These are phyloP conservation scores for Ecliptopera silaceata DNA, from an alignment of 2,888 invertebrate genomes.

Conservation along the genomic window DNA sequence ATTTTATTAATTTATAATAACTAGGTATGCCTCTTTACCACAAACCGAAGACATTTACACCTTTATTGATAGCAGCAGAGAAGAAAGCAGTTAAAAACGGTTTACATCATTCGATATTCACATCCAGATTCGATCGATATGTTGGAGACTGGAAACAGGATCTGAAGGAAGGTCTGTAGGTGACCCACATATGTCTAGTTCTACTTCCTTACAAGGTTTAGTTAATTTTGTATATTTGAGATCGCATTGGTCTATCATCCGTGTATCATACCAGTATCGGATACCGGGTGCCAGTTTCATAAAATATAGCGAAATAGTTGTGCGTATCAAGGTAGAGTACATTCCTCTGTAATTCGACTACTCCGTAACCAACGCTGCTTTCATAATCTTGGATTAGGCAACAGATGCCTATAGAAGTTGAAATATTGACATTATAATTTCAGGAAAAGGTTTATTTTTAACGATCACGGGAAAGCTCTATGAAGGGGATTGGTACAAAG, in stretches of 20 bases:
- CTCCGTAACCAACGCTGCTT: no score
- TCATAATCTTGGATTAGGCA: no score
- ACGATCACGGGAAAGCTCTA: slow-evolving; percentile 79
- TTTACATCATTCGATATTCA: slow-evolving; percentile 81
- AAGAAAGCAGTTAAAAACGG: slow-evolving; percentile 81
- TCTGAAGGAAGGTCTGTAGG: slow-evolving; percentile 65
- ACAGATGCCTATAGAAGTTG: neutral
- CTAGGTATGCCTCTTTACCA: slow-evolving; percentile 69
- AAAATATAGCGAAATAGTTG: no score
- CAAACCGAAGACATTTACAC: slow-evolving; percentile 66
- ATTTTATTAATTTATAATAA: slow-evolving; percentile 21
- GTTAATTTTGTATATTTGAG: no score
- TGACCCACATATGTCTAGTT: no score
- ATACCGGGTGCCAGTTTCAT: no score
- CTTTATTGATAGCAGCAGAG: slow-evolving; percentile 62
- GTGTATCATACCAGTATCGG: no score
- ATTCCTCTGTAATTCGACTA: no score
- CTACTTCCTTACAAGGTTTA: no score
- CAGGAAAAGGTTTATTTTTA: slow-evolving; percentile 79
- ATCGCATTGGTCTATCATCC: no score
- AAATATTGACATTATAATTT: slow-evolving; percentile 10
- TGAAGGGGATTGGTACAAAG: slow-evolving; percentile 84
- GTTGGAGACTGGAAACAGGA: slow-evolving; percentile 85
- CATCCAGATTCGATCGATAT: slow-evolving; percentile 77
- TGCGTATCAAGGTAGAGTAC: no score